These are phyloP conservation scores for Python bivittatus DNA, from an alignment of 2,113 vertebrate species.

Conservation along the genomic window DNA sequence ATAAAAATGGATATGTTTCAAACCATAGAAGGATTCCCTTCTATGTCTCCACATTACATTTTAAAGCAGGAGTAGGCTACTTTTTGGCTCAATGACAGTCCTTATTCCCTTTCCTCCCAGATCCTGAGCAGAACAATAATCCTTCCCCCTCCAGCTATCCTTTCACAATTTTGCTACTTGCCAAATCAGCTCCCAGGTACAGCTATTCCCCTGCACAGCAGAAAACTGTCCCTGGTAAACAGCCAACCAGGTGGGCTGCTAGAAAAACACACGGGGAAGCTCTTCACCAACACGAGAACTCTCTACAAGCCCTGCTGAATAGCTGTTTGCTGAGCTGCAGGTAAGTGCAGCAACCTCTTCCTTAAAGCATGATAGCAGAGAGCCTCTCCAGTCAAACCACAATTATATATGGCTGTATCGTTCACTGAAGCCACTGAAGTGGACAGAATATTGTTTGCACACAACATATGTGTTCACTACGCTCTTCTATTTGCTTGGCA, in stretches of 20 bases:
- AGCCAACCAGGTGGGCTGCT: not conserved
- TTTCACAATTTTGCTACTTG: not conserved
- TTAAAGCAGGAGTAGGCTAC: not conserved
- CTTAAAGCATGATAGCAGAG: not conserved
- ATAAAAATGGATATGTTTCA: not conserved
- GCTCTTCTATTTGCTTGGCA: fast-evolving
- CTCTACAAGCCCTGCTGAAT: not conserved
- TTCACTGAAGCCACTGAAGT: not conserved
- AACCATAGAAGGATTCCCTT: not conserved
- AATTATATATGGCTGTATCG: not conserved
- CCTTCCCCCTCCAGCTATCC: not conserved
- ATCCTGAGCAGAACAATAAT: not conserved
- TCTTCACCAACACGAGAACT: not conserved
- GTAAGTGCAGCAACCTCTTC: not conserved
- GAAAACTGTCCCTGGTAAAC: not conserved
- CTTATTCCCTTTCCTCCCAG: not conserved
- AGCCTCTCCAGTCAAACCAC: not conserved
- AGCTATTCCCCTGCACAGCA: not conserved
- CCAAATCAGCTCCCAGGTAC: not conserved
- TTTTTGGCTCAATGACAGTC: not conserved
- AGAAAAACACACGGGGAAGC: not conserved
- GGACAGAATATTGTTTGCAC: constrained; percentile 3
- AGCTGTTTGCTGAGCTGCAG: not conserved
- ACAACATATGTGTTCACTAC: not conserved
- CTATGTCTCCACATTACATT: not conserved